Evolutionary conservation across 2,797 vertebrate species (phyloP), one percentile per base, ranked within the genome.

Genomic region (Myripristis murdjan): DNA sequence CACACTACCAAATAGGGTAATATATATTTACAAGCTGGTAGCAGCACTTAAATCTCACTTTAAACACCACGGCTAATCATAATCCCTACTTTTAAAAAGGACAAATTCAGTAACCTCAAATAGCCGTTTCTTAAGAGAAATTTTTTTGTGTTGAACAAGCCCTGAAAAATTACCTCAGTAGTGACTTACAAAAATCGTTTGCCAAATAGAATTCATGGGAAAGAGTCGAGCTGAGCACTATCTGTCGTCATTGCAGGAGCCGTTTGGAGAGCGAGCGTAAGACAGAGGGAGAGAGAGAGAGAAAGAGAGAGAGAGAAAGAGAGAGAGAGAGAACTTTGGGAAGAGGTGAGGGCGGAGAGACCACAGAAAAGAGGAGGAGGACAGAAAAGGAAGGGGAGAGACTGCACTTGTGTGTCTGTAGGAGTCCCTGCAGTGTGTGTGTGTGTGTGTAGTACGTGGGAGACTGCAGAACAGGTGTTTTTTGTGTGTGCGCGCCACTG

Each of bases 21-120:
- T 78, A 83, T 75, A 57, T 89, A 93, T 93, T 90, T 93, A 91
- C 89, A 93, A 65, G 70, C 82, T 70, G 79, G 70, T 80, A 90
- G 91, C 88, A 87, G 84, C 84, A 80, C 70, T 86, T 80, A 6
- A 33, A 53, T 46, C 47, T 60, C 43, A 18, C 52, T 47, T 65
- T 55, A 79, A 63, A 84, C 82, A 88, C 57, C 64, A 72, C 31
- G 26, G 73, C 53, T 79, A 44, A 81, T 70, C 57, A 51, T 69
- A 85, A 79, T 23, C 60, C 64, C 66, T 74, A 72, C 65, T 75
- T 64, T 55, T n/a, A n/a, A 7, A 79, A 65, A 70, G 64, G 51
- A 60, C 66, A 60, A n/a, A 43, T 74, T 41, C 48, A 31, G 49
- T 56, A 23, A 51, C 57, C 56, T 23, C 41, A 47, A 16, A 23